A percentile compares a stretch with the other conserved stretches of the same genome.
phyloP scores from a whole-genome alignment of 2,888 invertebrate species.

The Diplazon laetatorius region DNA sequence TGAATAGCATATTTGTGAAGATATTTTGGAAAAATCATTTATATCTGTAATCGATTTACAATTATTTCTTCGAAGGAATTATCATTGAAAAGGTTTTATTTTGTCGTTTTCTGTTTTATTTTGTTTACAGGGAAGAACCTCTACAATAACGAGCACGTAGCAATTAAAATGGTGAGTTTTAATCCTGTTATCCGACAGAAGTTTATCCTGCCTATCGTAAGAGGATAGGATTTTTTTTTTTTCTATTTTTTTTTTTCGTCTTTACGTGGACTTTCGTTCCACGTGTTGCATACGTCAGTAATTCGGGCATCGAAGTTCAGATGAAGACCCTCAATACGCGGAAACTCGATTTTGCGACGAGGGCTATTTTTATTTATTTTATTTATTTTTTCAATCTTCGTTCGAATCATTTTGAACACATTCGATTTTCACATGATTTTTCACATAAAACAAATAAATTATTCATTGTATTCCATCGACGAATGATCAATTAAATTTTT shows the following conservation, averaged over 20 bases:
- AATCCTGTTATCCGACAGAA: constrained; percentile 33
- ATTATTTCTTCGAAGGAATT: too few relatives aligned
- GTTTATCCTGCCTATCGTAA: constrained; percentile 22
- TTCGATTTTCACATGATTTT: too few relatives aligned
- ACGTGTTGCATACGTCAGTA: constrained; percentile 43
- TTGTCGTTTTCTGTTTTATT: constrained; percentile 82
- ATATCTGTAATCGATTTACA: too few relatives aligned
- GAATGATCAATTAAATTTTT: neutral
- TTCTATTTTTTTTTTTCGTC: constrained; percentile 12
- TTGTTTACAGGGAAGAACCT: constrained; percentile 99
- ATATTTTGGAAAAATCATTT: too few relatives aligned
- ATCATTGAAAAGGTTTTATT: neutral
- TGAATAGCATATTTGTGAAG: too few relatives aligned
- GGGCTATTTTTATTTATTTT: constrained; percentile 31
- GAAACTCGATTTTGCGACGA: constrained; percentile 53
- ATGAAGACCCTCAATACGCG: constrained; percentile 60
- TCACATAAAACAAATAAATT: too few relatives aligned
- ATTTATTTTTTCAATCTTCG: too few relatives aligned
- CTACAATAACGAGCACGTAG: constrained; percentile 99
- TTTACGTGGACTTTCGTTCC: neutral
- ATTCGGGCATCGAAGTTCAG: constrained; percentile 29
- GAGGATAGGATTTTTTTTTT: constrained; percentile 49
- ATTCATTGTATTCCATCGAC: too few relatives aligned
- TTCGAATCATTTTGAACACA: too few relatives aligned
- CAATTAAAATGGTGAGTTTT: constrained; percentile 96